A percentile compares a stretch with the other conserved stretches of the same genome.
These are phyloP conservation scores for Myodes glareolus DNA, from an alignment of 2,113 vertebrate genomes.

Conservation along the genomic window DNA sequence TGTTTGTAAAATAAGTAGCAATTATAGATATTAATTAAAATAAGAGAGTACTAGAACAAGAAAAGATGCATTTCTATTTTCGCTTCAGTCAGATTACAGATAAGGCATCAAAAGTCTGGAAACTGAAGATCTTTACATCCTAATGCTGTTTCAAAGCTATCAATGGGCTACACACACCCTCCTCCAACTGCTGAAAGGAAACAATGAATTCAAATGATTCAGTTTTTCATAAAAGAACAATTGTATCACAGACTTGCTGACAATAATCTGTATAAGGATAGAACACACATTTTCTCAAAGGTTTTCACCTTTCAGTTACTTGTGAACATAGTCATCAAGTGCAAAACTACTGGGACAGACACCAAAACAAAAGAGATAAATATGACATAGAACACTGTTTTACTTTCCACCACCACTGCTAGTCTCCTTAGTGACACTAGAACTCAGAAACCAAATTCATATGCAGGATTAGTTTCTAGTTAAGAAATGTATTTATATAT, in stretches of 20 bases:
- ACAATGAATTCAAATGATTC: background rate
- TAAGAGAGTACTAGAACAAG: background rate
- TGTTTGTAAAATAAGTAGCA: background rate
- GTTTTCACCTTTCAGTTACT: background rate
- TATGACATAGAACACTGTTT: background rate
- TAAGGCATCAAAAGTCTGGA: background rate
- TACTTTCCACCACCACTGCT: background rate
- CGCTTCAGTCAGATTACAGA: background rate
- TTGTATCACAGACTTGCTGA: background rate
- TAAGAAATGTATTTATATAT: background rate
- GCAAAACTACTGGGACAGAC: background rate
- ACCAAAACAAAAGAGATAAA: background rate
- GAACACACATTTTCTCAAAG: background rate
- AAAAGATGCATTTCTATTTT: background rate
- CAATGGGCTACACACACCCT: background rate
- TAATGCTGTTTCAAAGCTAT: no score
- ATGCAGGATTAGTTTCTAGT: background rate
- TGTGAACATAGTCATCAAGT: background rate
- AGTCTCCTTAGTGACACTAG: background rate
- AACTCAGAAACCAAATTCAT: background rate
- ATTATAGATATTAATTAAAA: background rate
- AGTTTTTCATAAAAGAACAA: background rate
- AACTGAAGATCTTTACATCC: background rate
- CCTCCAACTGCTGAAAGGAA: background rate
- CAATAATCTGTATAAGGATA: background rate